Percentiles rank a stretch among this genome's conserved stretches.
phyloP scores from a whole-genome alignment of 2,113 vertebrate species.

The Marmota flaviventris region DNA sequence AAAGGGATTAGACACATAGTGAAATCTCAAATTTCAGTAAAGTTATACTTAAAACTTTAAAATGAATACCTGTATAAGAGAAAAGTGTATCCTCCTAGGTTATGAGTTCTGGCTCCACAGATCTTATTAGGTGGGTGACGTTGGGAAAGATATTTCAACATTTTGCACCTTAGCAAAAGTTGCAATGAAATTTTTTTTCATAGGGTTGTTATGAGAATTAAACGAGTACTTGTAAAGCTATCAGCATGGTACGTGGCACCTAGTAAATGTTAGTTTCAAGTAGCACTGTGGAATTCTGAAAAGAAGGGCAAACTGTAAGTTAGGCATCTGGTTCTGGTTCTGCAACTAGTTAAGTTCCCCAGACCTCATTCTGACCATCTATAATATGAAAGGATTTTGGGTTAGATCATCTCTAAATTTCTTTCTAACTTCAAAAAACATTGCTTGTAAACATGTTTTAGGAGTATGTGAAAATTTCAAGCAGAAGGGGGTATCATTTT shows the following conservation, averaged over 20 bases:
- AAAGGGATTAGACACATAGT: background rate
- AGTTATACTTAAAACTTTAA: too few species aligned
- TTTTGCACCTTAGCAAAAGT: background rate
- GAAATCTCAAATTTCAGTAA: background rate
- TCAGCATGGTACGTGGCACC: background rate
- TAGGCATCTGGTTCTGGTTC: background rate
- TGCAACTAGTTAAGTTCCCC: conserved; percentile 7
- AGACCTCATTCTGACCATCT: conserved; percentile 5
- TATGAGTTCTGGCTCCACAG: background rate
- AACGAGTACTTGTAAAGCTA: background rate
- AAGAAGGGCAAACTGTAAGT: background rate
- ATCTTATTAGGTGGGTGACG: background rate
- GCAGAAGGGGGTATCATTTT: background rate
- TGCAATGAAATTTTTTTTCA: conserved; percentile 13
- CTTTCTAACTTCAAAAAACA: conserved; percentile 43
- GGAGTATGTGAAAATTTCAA: background rate
- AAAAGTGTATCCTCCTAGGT: too few species aligned
- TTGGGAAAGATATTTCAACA: background rate
- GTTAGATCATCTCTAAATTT: background rate
- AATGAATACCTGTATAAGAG: too few species aligned
- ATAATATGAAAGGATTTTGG: background rate
- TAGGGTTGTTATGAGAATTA: background rate
- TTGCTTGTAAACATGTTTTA: background rate
- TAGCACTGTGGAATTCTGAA: background rate
- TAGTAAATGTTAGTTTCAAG: background rate